Evolutionary conservation across 1,140 invertebrate species (phyloP).

Genomic region (Zeugodacus cucurbitae): DNA sequence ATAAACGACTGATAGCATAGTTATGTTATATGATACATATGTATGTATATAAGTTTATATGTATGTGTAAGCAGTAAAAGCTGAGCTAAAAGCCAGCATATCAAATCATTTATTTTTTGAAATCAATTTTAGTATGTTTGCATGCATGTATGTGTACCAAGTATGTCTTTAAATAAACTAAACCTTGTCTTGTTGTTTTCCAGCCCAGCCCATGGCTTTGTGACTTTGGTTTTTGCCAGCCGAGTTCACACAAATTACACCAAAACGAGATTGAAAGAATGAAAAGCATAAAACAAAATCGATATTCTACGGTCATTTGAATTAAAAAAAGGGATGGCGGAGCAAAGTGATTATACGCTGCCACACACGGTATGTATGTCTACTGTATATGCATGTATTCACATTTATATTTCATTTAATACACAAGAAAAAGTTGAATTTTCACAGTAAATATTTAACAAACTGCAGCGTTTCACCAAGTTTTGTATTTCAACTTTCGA

Average conservation of each 20-base stretch:
- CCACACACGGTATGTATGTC: background rate
- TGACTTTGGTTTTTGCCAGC: background rate
- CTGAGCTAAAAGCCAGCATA: background rate
- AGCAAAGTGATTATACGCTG: background rate
- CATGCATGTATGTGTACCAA: background rate
- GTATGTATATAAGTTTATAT: background rate
- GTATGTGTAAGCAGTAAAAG: background rate
- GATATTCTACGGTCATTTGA: slow-evolving; percentile 17
- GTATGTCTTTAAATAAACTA: background rate
- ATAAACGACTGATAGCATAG: background rate
- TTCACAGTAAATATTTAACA: background rate
- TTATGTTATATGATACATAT: background rate
- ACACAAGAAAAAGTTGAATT: background rate
- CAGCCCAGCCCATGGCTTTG: background rate
- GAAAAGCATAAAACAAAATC: slow-evolving; percentile 26
- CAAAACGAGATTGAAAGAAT: slow-evolving; percentile 30
- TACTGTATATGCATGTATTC: background rate
- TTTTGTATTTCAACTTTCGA: background rate
- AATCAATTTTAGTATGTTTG: background rate
- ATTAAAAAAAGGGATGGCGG: slow-evolving; percentile 11
- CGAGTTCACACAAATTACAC: background rate
- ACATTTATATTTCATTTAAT: background rate
- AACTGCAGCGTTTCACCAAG: background rate
- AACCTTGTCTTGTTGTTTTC: background rate
- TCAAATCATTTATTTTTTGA: too few relatives aligned